Evolutionary conservation across 2,888 invertebrate species (phyloP).

Genomic region (Tetropium fuscum): DNA sequence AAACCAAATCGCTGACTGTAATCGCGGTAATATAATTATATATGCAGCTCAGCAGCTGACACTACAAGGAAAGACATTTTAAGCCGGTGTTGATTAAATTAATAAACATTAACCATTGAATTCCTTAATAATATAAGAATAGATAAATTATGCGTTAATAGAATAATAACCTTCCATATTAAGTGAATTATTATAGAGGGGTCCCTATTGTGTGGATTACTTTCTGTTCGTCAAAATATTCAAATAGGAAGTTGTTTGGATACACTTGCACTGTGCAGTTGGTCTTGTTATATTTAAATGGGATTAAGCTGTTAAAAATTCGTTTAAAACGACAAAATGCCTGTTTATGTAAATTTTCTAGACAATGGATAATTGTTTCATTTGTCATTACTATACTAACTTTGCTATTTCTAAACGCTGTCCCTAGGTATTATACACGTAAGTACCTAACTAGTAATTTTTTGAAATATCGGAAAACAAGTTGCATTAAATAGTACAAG

Average conservation of each 20-base stretch:
- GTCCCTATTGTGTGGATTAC: conserved; percentile 7
- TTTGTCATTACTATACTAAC: conserved; percentile 47
- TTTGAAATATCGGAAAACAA: too few relatives aligned
- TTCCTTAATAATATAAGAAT: conserved; percentile 15
- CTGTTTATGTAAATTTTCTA: conserved; percentile 52
- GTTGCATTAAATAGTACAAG: too few relatives aligned
- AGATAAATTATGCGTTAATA: conserved; percentile 14
- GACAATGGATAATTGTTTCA: conserved; percentile 57
- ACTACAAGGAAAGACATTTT: too few relatives aligned
- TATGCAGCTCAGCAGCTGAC: too few relatives aligned
- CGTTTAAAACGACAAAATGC: conserved; percentile 56
- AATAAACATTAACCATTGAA: conserved; percentile 6
- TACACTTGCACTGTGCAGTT: neutral
- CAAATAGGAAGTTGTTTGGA: neutral
- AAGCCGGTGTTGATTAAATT: conserved; percentile 6
- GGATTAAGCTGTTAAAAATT: conserved; percentile 44
- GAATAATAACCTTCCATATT: conserved; percentile 17
- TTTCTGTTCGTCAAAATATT: conserved; percentile 10
- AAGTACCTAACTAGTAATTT: too few relatives aligned
- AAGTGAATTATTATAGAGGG: neutral
- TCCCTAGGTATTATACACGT: conserved; percentile 55
- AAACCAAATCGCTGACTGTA: too few relatives aligned
- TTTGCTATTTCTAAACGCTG: conserved; percentile 53
- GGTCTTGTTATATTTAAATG: conserved; percentile 17
- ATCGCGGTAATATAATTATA: too few relatives aligned